Conservation (phyloP, 2,888 invertebrate genomes). For the Epirrhoe alternata region DNA sequence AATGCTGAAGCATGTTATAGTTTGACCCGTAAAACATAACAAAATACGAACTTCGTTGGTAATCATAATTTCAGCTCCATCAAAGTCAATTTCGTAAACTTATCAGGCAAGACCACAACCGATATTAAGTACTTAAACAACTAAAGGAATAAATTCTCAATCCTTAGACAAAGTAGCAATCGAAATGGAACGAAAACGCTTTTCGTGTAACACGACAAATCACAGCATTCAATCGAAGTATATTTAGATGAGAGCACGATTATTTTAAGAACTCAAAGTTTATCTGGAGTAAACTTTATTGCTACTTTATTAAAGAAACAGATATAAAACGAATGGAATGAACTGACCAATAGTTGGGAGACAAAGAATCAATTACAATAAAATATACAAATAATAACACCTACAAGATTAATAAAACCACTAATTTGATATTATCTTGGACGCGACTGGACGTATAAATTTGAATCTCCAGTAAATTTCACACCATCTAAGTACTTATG, state of each 20-base stretch:
- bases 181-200: slow-evolving; percentile 14
- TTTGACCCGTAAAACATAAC: slow-evolving; percentile 64
- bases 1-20: slow-evolving; percentile 5
- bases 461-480: slow-evolving; percentile 37
- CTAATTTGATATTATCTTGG: slow-evolving; percentile 36
- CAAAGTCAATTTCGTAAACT: slow-evolving; percentile 81
- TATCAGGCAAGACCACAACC: slow-evolving; percentile 87
- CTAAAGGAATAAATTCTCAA: slow-evolving; percentile 81
- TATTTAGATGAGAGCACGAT: background rate
- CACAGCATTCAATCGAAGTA: background rate
- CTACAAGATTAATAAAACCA: slow-evolving; percentile 43
- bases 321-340: slow-evolving; percentile 63
- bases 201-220: background rate
- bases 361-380: slow-evolving; percentile 49
- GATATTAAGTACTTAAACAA: slow-evolving; percentile 84
- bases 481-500: slow-evolving; percentile 47
- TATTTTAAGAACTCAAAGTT: background rate
- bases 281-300: background rate
- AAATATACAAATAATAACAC: slow-evolving; percentile 57
- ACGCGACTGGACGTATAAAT: slow-evolving; percentile 32
- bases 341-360: slow-evolving; percentile 60
- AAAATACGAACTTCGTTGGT: slow-evolving; percentile 78
- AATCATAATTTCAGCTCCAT: slow-evolving; percentile 82
- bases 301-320: slow-evolving; percentile 15
- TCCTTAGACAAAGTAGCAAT: slow-evolving; percentile 23